A percentile compares a stretch with the other conserved stretches of the same genome.
These are phyloP conservation scores for Cantharis nigra DNA, from an alignment of 2,888 invertebrate genomes.

Conservation along the genomic window DNA sequence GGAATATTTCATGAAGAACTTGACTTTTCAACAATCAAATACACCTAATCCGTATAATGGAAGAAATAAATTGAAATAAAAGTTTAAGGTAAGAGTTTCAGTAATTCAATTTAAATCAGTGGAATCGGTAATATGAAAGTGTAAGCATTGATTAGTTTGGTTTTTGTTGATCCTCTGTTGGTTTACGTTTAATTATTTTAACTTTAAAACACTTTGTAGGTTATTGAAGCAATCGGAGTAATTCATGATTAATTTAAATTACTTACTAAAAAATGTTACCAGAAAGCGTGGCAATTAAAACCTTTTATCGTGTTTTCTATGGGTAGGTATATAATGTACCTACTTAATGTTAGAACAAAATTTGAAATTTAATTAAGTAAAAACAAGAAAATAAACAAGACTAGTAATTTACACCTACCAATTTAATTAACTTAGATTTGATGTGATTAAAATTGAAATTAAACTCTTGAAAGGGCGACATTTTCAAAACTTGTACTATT, in stretches of 20 bases:
- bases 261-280: neutral
- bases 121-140: neutral
- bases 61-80: neutral
- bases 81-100: neutral
- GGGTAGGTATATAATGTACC: neutral
- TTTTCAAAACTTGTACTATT: neutral
- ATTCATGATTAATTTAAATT: neutral
- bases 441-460: neutral
- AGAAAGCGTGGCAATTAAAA: neutral
- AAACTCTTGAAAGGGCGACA: neutral
- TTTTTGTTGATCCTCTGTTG: neutral
- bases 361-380: neutral
- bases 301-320: neutral
- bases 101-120: neutral
- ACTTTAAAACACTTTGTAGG: neutral
- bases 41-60: neutral
- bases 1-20: neutral
- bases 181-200: neutral
- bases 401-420: constrained; percentile 2
- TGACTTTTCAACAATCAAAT: neutral
- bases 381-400: neutral
- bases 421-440: constrained; percentile 3
- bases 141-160: neutral
- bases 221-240: neutral
- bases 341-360: neutral